Percentiles rank a stretch among this genome's conserved stretches.
Conservation (phyloP, 2,113 vertebrate genomes). For the Pseudois nayaur region DNA sequence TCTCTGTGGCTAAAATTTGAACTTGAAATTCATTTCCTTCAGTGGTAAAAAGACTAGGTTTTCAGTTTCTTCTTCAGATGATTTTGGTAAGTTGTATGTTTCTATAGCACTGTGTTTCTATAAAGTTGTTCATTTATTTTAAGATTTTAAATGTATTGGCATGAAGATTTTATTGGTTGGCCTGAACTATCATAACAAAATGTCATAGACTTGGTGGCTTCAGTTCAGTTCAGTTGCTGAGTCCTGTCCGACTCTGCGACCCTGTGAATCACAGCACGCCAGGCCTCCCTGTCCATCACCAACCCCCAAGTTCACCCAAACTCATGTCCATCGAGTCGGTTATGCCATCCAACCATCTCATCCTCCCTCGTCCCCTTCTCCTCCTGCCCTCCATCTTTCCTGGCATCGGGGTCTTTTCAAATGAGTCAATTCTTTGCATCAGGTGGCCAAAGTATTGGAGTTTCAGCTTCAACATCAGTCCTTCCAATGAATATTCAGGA, state of each 20-base stretch:
- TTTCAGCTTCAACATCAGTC: neutral
- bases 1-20: neutral
- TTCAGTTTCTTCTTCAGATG: neutral
- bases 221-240: neutral
- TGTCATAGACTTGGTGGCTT: neutral
- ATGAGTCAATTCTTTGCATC: rapidly evolving
- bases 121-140: neutral
- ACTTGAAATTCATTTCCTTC: neutral
- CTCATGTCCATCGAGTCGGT: neutral
- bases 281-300: neutral
- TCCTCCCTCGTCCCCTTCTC: neutral
- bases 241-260: rapidly evolving
- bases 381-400: rapidly evolving
- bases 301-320: rapidly evolving
- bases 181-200: neutral
- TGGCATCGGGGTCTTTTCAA: neutral
- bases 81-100: neutral
- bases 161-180: neutral
- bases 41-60: neutral
- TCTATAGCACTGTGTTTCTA: neutral
- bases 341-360: neutral
- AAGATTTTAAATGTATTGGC: neutral
- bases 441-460: neutral
- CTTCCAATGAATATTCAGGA: neutral
- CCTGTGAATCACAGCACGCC: rapidly evolving